These are phyloP conservation scores for Vombatus ursinus DNA, from an alignment of 2,113 vertebrate species.

Conservation along the genomic window DNA sequence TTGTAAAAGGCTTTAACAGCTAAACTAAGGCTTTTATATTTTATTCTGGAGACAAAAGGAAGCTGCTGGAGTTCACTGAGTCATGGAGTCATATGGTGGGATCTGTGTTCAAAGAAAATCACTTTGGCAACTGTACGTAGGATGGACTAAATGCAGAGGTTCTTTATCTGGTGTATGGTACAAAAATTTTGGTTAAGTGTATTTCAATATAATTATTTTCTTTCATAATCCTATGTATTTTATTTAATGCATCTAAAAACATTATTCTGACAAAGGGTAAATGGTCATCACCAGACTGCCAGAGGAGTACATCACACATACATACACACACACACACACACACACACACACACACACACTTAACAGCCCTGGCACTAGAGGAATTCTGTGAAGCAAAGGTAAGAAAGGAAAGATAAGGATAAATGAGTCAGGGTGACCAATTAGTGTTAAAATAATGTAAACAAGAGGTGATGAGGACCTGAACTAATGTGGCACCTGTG, in stretches of 20 bases:
- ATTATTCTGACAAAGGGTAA: background rate
- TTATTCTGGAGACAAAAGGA: background rate
- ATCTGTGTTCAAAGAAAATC: background rate
- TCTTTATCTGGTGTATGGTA: background rate
- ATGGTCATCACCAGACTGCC: background rate
- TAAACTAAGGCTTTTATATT: background rate
- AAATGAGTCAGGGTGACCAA: background rate
- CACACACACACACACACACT: too few relatives aligned
- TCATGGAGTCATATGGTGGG: background rate
- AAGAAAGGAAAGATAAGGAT: background rate
- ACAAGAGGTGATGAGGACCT: background rate
- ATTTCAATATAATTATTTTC: background rate
- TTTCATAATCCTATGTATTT: background rate
- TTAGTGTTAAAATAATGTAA: background rate
- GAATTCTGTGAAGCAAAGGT: background rate
- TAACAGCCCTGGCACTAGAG: background rate
- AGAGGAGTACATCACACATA: background rate
- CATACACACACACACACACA: too few relatives aligned
- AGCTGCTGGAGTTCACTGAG: background rate
- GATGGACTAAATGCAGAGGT: background rate
- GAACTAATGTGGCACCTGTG: background rate
- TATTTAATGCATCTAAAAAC: background rate
- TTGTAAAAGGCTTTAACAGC: background rate
- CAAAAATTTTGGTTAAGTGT: background rate
- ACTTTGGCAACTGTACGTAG: background rate